Evolutionary conservation across 2,113 vertebrate species (phyloP).

Genomic region (Gasterosteus nipponicus): DNA sequence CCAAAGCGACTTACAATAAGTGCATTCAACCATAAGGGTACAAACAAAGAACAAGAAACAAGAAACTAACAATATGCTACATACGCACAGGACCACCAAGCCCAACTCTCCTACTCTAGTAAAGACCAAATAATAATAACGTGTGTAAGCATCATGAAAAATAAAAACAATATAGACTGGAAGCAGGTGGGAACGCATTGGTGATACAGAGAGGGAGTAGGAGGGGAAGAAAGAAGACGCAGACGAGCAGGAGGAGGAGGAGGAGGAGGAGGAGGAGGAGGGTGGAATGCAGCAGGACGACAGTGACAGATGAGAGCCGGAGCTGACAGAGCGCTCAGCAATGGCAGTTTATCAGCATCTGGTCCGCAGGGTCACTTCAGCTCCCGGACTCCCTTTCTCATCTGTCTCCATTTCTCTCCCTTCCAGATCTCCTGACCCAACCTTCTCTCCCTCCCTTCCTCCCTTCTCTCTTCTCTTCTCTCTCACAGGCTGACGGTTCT

Average conservation of each 20-base stretch:
- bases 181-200: not conserved
- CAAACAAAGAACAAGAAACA: too few relatives aligned
- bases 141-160: not conserved
- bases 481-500: conserved; percentile 37
- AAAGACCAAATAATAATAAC: not conserved
- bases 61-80: not conserved
- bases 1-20: too few relatives aligned
- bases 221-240: not conserved
- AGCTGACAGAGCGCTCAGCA: conserved; percentile 63
- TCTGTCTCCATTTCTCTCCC: conserved; percentile 59
- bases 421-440: conserved; percentile 38
- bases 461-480: not conserved
- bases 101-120: conserved; percentile 5
- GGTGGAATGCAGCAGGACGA: conserved; percentile 41
- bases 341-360: conserved; percentile 69
- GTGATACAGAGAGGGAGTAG: conserved; percentile 18
- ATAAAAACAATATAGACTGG: not conserved
- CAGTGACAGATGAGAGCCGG: conserved; percentile 65
- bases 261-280: conserved; percentile 11
- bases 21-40: too few relatives aligned
- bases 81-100: not conserved
- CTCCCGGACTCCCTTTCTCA: conserved; percentile 50
- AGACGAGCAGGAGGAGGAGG: not conserved
- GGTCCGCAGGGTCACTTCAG: conserved; percentile 68
- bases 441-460: conserved; percentile 23